A percentile compares a stretch with the other conserved stretches of the same genome.
These are phyloP conservation scores for Oreochromis tanganicae DNA, from an alignment of 2,113 vertebrate genomes.

Conservation along the genomic window DNA sequence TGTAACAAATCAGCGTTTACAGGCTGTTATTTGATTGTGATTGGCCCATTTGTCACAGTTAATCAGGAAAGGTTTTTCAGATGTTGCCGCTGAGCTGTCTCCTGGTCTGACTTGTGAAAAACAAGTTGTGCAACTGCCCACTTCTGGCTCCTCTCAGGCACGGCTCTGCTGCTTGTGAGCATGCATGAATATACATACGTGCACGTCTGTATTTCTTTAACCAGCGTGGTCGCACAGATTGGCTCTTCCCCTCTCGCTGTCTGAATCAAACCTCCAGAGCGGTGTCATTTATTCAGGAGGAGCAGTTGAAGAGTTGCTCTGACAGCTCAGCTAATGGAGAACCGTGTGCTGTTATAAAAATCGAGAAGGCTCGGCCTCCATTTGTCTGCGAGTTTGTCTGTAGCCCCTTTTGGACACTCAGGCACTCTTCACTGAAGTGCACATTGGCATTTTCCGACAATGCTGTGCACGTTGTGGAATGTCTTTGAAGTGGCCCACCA, in stretches of 20 bases:
- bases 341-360: neutral
- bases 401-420: conserved; percentile 26
- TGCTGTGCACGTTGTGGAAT: conserved; percentile 70
- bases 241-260: neutral
- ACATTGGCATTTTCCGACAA: conserved; percentile 69
- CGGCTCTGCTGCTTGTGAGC: conserved; percentile 25
- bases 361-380: neutral
- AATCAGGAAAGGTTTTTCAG: conserved; percentile 39
- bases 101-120: conserved; percentile 38
- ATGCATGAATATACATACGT: neutral
- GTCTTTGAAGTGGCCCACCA: conserved; percentile 75
- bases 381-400: conserved; percentile 9
- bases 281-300: neutral
- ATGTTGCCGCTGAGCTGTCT: conserved; percentile 50
- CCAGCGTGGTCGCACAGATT: neutral
- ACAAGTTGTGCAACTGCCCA: conserved; percentile 69
- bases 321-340: neutral
- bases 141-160: conserved; percentile 49
- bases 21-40: neutral
- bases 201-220: neutral
- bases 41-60: conserved; percentile 14
- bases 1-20: neutral
- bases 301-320: neutral
- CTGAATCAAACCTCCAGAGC: neutral
- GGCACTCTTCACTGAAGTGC: conserved; percentile 54